phyloP scores from a whole-genome alignment of 2,888 invertebrate species.

The Byasa hedistus region DNA sequence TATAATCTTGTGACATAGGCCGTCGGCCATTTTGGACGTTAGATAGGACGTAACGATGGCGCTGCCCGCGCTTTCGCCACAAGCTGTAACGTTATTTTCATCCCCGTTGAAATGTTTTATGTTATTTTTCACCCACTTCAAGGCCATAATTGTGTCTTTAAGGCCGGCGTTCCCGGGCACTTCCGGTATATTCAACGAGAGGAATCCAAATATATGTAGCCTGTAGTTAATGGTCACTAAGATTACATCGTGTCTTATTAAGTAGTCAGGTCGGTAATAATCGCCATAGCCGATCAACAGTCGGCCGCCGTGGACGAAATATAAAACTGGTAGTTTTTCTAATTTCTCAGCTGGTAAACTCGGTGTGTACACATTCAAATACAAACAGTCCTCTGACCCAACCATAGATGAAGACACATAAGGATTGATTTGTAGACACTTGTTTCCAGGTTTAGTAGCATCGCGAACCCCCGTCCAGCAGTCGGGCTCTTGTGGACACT shows the following conservation, averaged over 20 bases:
- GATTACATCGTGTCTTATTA: slow-evolving; percentile 57
- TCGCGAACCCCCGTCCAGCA: slow-evolving; percentile 57
- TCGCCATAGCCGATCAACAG: slow-evolving; percentile 76
- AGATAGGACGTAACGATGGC: slow-evolving; percentile 51
- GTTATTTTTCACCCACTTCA: slow-evolving; percentile 65
- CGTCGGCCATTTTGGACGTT: slow-evolving; percentile 55
- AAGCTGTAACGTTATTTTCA: slow-evolving; percentile 53
- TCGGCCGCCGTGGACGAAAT: slow-evolving; percentile 80
- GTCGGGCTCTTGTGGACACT: slow-evolving; percentile 61
- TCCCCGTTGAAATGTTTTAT: slow-evolving; percentile 62
- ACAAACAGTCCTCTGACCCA: too few relatives aligned
- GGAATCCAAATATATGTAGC: slow-evolving; percentile 60
- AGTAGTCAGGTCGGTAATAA: slow-evolving; percentile 66
- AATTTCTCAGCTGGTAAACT: slow-evolving; percentile 59
- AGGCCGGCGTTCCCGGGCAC: slow-evolving; percentile 65
- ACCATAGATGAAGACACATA: slow-evolving; percentile 56
- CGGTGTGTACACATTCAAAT: too few relatives aligned
- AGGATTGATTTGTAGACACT: slow-evolving; percentile 70
- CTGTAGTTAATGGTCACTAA: slow-evolving; percentile 67
- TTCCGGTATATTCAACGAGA: slow-evolving; percentile 60
- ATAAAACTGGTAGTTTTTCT: slow-evolving; percentile 70
- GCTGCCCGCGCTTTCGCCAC: slow-evolving; percentile 67
- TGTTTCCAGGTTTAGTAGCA: slow-evolving; percentile 65
- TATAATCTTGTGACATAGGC: slow-evolving; percentile 58
- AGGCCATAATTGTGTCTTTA: slow-evolving; percentile 62